These are phyloP conservation scores for Enteromius afrohamiltoni DNA, from an alignment of 2,797 vertebrate genomes.

Conservation along the genomic window DNA sequence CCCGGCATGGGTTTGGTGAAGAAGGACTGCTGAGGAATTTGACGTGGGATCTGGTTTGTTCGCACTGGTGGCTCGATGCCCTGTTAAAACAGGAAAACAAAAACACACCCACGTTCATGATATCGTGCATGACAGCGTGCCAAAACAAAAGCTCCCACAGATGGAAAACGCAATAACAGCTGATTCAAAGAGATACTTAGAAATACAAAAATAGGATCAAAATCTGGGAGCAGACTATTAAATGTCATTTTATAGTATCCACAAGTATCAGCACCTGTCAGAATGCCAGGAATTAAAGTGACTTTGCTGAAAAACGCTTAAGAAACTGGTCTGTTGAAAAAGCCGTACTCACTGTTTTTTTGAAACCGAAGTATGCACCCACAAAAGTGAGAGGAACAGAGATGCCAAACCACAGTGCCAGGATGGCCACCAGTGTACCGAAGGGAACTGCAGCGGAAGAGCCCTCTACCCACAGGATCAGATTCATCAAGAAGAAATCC, in stretches of 20 bases:
- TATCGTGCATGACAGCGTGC: constrained; percentile 4
- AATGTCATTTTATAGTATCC: neutral
- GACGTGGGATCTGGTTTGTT: constrained; percentile 87
- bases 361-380: constrained; percentile 91
- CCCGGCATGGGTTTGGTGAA: constrained; percentile 87
- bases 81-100: constrained; percentile 64
- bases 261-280: neutral
- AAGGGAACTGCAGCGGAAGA: constrained; percentile 92
- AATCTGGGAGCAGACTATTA: neutral
- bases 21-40: constrained; percentile 88
- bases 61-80: constrained; percentile 86
- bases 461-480: constrained; percentile 91
- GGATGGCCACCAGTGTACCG: constrained; percentile 83
- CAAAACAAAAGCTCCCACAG: constrained; percentile 22
- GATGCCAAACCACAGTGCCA: constrained; percentile 92
- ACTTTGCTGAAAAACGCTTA: neutral
- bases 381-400: constrained; percentile 89
- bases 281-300: neutral
- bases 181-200: constrained; percentile 12
- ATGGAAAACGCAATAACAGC: constrained; percentile 8
- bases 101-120: neutral
- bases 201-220: constrained; percentile 24
- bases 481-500: constrained; percentile 93
- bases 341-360: constrained; percentile 80
- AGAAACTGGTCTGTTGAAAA: neutral